Evolutionary conservation across 1,140 invertebrate genomes (phyloP), one percentile per base, ranked within the genome.

Genomic region (Coelopa frigida): DNA sequence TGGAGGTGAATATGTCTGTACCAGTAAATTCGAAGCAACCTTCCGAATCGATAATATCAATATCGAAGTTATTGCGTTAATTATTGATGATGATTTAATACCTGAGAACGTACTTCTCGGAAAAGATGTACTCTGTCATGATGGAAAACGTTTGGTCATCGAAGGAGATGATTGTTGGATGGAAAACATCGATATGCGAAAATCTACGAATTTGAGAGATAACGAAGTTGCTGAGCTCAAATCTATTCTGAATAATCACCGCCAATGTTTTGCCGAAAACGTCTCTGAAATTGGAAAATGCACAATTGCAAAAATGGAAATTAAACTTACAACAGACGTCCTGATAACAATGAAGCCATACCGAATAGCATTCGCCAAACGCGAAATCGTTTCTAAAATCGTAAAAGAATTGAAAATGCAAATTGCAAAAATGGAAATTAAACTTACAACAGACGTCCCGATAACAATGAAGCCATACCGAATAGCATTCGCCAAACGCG

Each of bases 1-100:
- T 12, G 41, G 41, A n/a, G 41, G 41, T 18, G 10, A 43, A 43
- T 43, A 31, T 22, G 22, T 14, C 6, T 44, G 27, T 32, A 31
- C 6, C 3, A 14, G 5, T n/a, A 15, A 26, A 10, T 29, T 42
- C 5, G 10, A 3, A 15, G 27, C 15, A 12, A 44, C 26, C 5
- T 32, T 5, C 3, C 17, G 10, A 12, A 20, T 17, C 3, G 14
- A 29, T 10, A 10, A 42, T 29, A 29, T n/a, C n/a, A n/a, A n/a
- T n/a, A n/a, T n/a, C n/a, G n/a, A n/a, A n/a, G n/a, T n/a, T n/a
- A n/a, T n/a, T 10, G 17, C 20, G 21, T 31, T 29, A 18, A 29
- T 42, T 12, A 20, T 32, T 18, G 29, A 33, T 3, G 29, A 32
- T 18, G 26, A 31, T 4, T 21, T 29, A 12, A 31, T 32, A 17